Evolutionary conservation across 2,888 invertebrate genomes (phyloP), one percentile per base, ranked within the genome.

Genomic region (Cecidostiba fungosa): DNA sequence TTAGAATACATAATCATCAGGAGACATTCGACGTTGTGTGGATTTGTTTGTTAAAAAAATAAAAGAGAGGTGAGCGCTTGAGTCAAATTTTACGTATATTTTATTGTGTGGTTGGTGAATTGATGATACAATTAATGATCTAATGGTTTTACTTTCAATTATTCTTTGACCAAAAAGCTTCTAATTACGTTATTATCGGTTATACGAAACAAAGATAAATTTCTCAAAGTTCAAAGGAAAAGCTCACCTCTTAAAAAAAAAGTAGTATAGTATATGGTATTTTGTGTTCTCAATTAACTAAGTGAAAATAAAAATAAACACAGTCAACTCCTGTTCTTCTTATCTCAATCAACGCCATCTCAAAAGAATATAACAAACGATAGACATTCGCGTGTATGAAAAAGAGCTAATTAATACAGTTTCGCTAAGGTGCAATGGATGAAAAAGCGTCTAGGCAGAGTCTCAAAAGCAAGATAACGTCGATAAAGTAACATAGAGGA

Each of bases 1-100:
- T 92, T 92, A 91, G 89, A 91, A 86, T 78, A 73, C 59, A 23
- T 78, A 29, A 47, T 84, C 79, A 84, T 87, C 70, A 88, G 84
- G 26, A 82, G 72, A 80, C 80, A 12, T 76, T 77, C 14, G 82
- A 77, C 74, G 59, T 81, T 39, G 79, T 79, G 59, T 77, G 23
- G 43, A 39, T 74, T 81, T 81, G 16, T 47, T 29, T 76, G 26
- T 50, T 77, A 8, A n/a, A n/a, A n/a, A 47, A 19, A 32, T 36
- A 74, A 73, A 74, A 19, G 39, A 32, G 69, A 77, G 36, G 29
- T 19, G 69, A n/a, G 76, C 62, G 47, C 8, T n/a, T 5, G 29
- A 16, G 26, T 77, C 19, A 43, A 66, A 39, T n/a, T 62, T 39
- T 62, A 5, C 32, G 19, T 12, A 54, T 43, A 43, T 10, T 43